Percentiles rank a stretch among this genome's conserved stretches.
Conservation (phyloP, 1,140 invertebrate species). For the Cotesia chilonis region DNA sequence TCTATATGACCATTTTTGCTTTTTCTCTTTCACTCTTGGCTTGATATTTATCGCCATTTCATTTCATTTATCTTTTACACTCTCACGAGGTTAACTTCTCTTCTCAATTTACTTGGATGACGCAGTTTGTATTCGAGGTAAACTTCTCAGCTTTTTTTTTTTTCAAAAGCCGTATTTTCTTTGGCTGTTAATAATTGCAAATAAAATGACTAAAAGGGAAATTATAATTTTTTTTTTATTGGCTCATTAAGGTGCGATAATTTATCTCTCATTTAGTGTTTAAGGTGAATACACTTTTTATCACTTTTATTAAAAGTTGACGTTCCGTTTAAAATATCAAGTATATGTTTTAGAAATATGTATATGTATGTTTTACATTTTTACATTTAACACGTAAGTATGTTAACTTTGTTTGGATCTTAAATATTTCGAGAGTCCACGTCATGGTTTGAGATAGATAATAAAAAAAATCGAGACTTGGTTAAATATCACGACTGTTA, state of each 20-base stretch:
- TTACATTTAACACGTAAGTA: too few relatives aligned
- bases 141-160: conserved; percentile 8
- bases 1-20: not conserved
- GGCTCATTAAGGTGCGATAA: not conserved
- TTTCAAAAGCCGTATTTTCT: not conserved
- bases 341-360: too few relatives aligned
- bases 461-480: too few relatives aligned
- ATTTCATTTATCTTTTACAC: conserved; percentile 3
- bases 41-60: conserved; percentile 7
- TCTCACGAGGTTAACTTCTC: conserved; percentile 16
- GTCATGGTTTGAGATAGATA: not conserved
- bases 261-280: not conserved
- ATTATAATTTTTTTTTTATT: too few relatives aligned
- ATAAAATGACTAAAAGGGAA: not conserved
- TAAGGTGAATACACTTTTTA: too few relatives aligned
- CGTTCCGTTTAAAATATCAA: too few relatives aligned
- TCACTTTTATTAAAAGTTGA: too few relatives aligned
- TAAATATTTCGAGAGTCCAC: conserved; percentile 20
- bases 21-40: not conserved
- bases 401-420: too few relatives aligned
- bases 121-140: conserved; percentile 4
- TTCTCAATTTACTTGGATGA: conserved; percentile 3
- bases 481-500: too few relatives aligned
- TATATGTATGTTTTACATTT: too few relatives aligned
- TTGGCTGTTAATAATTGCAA: not conserved